Evolutionary conservation across 2,113 vertebrate genomes (phyloP).

Genomic region (Cyanoramphus novaezelandiae): DNA sequence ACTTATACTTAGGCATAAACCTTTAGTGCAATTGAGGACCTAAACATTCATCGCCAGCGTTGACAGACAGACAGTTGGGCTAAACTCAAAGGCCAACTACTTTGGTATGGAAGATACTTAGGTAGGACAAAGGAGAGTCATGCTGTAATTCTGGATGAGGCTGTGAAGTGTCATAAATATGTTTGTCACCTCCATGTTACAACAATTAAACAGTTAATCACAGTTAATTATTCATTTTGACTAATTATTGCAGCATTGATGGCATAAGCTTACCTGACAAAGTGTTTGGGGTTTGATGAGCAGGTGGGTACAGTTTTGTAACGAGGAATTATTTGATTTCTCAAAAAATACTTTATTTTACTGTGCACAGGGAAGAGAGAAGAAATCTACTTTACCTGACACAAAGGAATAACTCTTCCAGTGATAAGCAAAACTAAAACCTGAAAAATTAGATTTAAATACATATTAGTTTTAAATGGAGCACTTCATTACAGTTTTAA

Average conservation of each 20-base stretch:
- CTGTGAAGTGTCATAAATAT: not conserved
- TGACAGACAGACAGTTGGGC: no score
- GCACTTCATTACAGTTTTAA: not conserved
- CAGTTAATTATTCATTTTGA: not conserved
- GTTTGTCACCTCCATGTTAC: not conserved
- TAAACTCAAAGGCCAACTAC: not conserved
- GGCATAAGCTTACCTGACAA: not conserved
- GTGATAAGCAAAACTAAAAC: not conserved
- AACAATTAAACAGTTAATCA: not conserved
- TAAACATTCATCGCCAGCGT: not conserved
- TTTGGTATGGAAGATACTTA: not conserved
- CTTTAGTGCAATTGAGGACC: rapidly evolving
- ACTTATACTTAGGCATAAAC: not conserved
- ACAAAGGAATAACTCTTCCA: not conserved
- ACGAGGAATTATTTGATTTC: not conserved
- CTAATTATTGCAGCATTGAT: not conserved
- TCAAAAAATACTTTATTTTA: not conserved
- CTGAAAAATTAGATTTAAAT: not conserved
- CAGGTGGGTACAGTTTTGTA: not conserved
- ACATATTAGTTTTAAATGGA: not conserved
- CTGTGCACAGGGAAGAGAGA: not conserved
- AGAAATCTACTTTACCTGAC: not conserved
- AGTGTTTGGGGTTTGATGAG: not conserved
- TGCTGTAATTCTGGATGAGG: not conserved
- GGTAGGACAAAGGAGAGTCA: not conserved